Base-by-base conservation (phyloP, 2,113 vertebrate species). In the Varanus komodoensis region DNA sequence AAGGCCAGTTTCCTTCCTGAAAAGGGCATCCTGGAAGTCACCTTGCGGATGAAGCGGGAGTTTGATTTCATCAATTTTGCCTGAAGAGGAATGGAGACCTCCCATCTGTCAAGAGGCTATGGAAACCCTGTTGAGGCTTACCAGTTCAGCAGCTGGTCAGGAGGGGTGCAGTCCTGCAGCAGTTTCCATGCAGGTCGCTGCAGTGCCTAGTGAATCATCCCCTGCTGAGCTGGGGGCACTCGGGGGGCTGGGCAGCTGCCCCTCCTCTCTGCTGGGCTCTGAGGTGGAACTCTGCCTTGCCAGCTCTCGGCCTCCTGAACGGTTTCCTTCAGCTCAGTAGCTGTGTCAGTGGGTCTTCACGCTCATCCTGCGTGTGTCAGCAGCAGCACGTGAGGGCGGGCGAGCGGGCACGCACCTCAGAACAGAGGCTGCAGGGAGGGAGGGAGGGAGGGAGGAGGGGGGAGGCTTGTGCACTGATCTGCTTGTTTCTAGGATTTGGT, bases 1-100 rank as follows among this genome's bases (percentile, higher is more conserved):
- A 98, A 96, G 93, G 99, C 98, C 75, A 92, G 92, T 74, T 99
- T 99, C 93, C 95, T 97, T 57, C 90, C 94, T 1, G 98, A 99
- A 71, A 95, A 93, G 57, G 97, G 97, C 88, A 97, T 96, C 71
- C 97, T 99, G 90, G 97, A 99, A 97, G 96, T 99, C 94, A 98
- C 97, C 27, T 90, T 99, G n/a, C 94, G 95, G 34, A 90, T 99
- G 92, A 97, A 97, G 83, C 97, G 97, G 86, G 96, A 97, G 19
- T 92, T 98, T 79, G 98, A 98, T 93, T 97, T 96, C 67, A 92
- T 98, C 91, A 98, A 97, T 94, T 96, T 98, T 94, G 89, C 87
- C 87, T 98, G 93, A 98, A 87, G 29, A 57, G 1, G 79, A 80
- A 75, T 19, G 38, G 5, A 68, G 61, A 64, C 61, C 61, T 1